Percentiles rank a stretch among this genome's conserved stretches.
Conservation (phyloP, 2,113 vertebrate species). For the Xiphias gladius region DNA sequence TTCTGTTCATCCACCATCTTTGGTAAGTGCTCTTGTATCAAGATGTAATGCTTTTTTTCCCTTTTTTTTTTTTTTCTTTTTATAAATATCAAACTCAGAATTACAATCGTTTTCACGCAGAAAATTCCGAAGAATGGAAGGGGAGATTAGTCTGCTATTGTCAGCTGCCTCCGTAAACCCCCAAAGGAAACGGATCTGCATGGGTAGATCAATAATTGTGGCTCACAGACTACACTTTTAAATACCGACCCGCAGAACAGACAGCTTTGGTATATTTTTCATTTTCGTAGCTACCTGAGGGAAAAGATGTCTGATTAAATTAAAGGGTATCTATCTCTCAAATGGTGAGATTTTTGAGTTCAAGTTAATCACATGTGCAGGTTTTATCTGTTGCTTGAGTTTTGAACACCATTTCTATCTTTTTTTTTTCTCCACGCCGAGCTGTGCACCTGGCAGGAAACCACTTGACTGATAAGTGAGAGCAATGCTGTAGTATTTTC, state of each 20-base stretch:
- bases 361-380: constrained; percentile 55
- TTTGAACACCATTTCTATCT: constrained; percentile 49
- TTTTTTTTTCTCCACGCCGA: constrained; percentile 2
- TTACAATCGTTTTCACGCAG: constrained; percentile 32
- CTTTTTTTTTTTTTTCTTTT: not conserved
- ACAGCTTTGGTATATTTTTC: constrained; percentile 41
- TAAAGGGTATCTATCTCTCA: constrained; percentile 57
- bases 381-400: constrained; percentile 55
- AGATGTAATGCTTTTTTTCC: constrained; percentile 17
- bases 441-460: constrained; percentile 48
- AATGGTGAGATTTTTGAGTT: constrained; percentile 48
- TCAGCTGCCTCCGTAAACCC: constrained; percentile 61
- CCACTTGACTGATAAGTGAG: constrained; percentile 63
- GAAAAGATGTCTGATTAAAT: constrained; percentile 48
- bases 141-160: constrained; percentile 57
- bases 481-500: constrained; percentile 60
- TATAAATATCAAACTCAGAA: constrained; percentile 9
- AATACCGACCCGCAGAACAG: constrained; percentile 42
- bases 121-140: constrained; percentile 55
- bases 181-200: constrained; percentile 56
- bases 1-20: constrained; percentile 3
- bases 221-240: constrained; percentile 55
- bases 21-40: constrained; percentile 39
- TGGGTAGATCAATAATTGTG: constrained; percentile 55
- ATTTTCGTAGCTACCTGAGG: constrained; percentile 43